phyloP scores from a whole-genome alignment of 1,140 invertebrate species.

The Cyphomyrmex costatus region DNA sequence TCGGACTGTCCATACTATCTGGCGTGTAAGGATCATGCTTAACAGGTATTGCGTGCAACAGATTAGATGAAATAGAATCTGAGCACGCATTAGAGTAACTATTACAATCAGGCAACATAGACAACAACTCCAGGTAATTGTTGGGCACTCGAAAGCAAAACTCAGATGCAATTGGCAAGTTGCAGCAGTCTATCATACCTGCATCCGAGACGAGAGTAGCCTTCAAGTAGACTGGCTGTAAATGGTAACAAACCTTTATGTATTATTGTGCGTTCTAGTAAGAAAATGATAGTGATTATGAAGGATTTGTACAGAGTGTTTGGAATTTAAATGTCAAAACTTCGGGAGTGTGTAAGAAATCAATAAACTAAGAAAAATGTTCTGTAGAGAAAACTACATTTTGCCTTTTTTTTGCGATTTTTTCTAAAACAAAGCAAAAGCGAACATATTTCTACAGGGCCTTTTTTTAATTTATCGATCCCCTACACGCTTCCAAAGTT shows the following conservation, averaged over 20 bases:
- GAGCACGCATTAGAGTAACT: constrained; percentile 80
- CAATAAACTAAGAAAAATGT: no score
- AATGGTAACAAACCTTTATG: constrained; percentile 81
- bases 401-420: no score
- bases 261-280: constrained; percentile 67
- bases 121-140: constrained; percentile 85
- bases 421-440: no score
- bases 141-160: constrained; percentile 87
- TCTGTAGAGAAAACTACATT: no score
- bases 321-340: no score
- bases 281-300: constrained; percentile 38
- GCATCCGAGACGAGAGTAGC: constrained; percentile 90
- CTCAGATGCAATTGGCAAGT: constrained; percentile 84
- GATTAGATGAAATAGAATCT: constrained; percentile 82
- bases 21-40: constrained; percentile 92
- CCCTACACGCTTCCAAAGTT: no score
- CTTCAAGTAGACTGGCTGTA: constrained; percentile 94
- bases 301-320: constrained; percentile 49
- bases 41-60: constrained; percentile 87
- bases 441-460: no score
- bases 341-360: no score
- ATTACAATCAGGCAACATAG: constrained; percentile 85
- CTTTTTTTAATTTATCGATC: no score
- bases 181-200: constrained; percentile 92
- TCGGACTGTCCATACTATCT: constrained; percentile 92